A percentile compares a stretch with the other conserved stretches of the same genome.
Conservation (phyloP, 1,140 invertebrate genomes). For the Drosophila sturtevanti region DNA sequence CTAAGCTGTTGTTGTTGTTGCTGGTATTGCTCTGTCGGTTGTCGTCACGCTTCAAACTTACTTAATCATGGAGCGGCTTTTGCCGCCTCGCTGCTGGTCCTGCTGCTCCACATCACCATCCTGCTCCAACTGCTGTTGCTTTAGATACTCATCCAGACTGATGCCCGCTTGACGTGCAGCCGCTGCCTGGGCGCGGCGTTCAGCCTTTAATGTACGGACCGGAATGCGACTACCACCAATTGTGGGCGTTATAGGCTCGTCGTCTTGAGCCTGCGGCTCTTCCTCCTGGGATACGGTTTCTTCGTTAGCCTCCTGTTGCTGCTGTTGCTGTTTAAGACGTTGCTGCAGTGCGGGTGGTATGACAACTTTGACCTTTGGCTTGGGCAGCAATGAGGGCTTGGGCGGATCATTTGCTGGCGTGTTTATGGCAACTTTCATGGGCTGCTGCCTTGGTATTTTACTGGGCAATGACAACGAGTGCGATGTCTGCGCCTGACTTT, state of each 20-base stretch:
- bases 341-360: conserved; percentile 78
- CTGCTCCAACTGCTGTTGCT: conserved; percentile 31
- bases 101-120: conserved; percentile 21
- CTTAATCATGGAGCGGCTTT: conserved; percentile 88
- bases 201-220: conserved; percentile 78
- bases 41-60: conserved; percentile 73
- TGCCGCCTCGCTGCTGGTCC: conserved; percentile 83
- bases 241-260: conserved; percentile 35
- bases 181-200: conserved; percentile 69
- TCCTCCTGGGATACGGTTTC: conserved; percentile 26
- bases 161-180: conserved; percentile 66
- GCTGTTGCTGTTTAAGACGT: conserved; percentile 51
- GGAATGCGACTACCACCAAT: conserved; percentile 74
- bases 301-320: conserved; percentile 30
- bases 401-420: conserved; percentile 42
- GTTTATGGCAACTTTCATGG: conserved; percentile 33
- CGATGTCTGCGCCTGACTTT: conserved; percentile 52
- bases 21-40: conserved; percentile 29
- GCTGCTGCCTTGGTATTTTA: conserved; percentile 67
- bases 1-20: background rate
- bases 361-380: conserved; percentile 82
- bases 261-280: background rate
- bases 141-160: conserved; percentile 55
- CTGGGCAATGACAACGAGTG: conserved; percentile 43
- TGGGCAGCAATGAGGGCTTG: conserved; percentile 79